A percentile compares a stretch with the other conserved stretches of the same genome.
phyloP scores from a whole-genome alignment of 2,113 vertebrate species.

The Psephotus haematonotus region DNA sequence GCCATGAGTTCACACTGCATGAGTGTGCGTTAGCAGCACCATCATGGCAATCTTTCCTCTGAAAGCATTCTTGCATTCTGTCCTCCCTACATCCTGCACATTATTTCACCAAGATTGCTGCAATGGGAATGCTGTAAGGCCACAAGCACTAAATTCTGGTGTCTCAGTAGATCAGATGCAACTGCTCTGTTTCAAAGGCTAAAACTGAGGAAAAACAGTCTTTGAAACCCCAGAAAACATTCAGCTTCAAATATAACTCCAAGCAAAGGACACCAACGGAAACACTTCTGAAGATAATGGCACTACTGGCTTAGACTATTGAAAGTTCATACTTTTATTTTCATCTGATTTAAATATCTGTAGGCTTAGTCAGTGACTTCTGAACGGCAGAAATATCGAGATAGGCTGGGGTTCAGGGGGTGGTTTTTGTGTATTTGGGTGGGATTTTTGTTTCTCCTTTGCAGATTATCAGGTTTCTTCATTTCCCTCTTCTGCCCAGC shows the following conservation, averaged over 20 bases:
- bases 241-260: background rate
- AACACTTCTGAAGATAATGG: fast-evolving
- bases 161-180: background rate
- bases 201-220: background rate
- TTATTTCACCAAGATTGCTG: background rate
- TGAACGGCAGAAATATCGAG: background rate
- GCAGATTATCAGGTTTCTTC: background rate
- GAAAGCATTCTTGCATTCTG: background rate
- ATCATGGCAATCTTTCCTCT: background rate
- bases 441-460: background rate
- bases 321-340: background rate
- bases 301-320: background rate
- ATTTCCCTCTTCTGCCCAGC: background rate
- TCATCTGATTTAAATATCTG: background rate
- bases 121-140: background rate
- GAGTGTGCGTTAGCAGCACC: fast-evolving
- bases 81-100: background rate
- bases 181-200: background rate
- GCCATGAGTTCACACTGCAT: fast-evolving
- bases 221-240: background rate
- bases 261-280: background rate
- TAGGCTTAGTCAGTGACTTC: background rate
- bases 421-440: fast-evolving
- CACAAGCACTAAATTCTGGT: fast-evolving
- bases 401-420: fast-evolving